phyloP scores from a whole-genome alignment of 2,888 invertebrate genomes.

The Limnephilus auricula region DNA sequence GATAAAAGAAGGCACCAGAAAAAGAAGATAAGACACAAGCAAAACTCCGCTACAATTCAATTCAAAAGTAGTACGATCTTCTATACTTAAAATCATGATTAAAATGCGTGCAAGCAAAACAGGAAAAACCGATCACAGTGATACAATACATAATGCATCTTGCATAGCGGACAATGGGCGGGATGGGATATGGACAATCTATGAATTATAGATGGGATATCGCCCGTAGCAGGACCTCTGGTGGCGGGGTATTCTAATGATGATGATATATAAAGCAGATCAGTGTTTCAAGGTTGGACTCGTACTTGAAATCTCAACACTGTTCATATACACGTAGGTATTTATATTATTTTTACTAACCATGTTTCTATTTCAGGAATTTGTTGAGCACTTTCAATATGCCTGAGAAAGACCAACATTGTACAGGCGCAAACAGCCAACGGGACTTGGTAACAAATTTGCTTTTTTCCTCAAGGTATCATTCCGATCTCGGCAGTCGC shows the following conservation, averaged over 20 bases:
- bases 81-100: background rate
- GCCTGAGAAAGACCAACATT: background rate
- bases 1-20: background rate
- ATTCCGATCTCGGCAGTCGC: no score
- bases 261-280: slow-evolving; percentile 38
- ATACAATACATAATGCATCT: slow-evolving; percentile 51
- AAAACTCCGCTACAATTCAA: background rate
- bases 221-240: slow-evolving; percentile 25
- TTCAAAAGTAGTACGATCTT: background rate
- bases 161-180: slow-evolving; percentile 20
- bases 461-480: no score
- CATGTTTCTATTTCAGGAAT: background rate
- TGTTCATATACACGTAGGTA: background rate
- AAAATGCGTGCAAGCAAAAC: slow-evolving; percentile 19
- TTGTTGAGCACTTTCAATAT: background rate
- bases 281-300: slow-evolving; percentile 52
- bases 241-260: slow-evolving; percentile 30
- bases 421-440: background rate
- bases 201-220: slow-evolving; percentile 50
- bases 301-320: background rate
- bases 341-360: background rate
- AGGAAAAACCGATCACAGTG: slow-evolving; percentile 37
- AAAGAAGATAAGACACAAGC: background rate
- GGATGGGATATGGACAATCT: background rate
- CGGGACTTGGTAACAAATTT: background rate